Percentiles rank a stretch among this genome's conserved stretches.
These are phyloP conservation scores for Carabus problematicus DNA, from an alignment of 2,888 invertebrate species.

Conservation along the genomic window DNA sequence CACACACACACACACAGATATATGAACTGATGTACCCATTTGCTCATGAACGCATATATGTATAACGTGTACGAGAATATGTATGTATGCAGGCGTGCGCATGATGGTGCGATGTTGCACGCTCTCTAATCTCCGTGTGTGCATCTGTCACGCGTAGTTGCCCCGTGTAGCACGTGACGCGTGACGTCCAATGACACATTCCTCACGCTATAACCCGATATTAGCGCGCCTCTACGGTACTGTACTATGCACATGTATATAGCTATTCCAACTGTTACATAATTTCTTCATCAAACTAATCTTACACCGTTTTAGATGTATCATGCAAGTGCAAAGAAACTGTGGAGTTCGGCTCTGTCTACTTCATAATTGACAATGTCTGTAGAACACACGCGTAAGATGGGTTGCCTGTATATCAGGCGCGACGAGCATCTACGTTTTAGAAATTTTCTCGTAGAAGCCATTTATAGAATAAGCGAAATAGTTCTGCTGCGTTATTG, in stretches of 20 bases:
- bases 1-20: background rate
- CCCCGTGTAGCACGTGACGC: slow-evolving; percentile 49
- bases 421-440: too few species aligned
- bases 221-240: background rate
- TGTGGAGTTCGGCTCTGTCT: background rate
- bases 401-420: background rate
- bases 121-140: slow-evolving; percentile 45
- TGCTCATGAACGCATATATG: too few species aligned
- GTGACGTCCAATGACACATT: slow-evolving; percentile 54
- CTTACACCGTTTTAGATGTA: background rate
- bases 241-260: background rate
- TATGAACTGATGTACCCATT: background rate
- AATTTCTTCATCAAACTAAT: background rate
- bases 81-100: background rate
- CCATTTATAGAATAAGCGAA: too few species aligned
- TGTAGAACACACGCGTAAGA: background rate
- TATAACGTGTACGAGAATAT: background rate
- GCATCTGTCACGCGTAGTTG: slow-evolving; percentile 50
- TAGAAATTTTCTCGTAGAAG: too few species aligned
- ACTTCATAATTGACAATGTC: background rate
- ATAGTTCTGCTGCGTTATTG: too few species aligned
- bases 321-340: background rate
- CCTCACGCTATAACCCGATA: slow-evolving; percentile 39
- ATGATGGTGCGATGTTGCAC: slow-evolving; percentile 1
- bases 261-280: background rate